Evolutionary conservation across 2,113 vertebrate species (phyloP), one percentile per base, ranked within the genome.

Genomic region (Stigmatopora nigra): DNA sequence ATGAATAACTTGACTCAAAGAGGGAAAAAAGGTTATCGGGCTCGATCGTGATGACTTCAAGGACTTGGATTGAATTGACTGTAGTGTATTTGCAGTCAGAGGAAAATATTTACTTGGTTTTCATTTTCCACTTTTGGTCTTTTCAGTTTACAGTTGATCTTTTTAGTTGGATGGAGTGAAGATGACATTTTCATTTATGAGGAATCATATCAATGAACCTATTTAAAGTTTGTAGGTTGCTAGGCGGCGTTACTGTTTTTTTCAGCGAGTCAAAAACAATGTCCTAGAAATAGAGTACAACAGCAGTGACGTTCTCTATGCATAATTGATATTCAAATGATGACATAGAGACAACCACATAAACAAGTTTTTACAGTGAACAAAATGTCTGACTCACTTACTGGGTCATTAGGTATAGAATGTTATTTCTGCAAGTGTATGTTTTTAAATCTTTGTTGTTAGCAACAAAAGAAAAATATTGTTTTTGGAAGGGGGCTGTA

Each of bases 301-400:
- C 53, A 5, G 8, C 22, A 56, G 14, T 56, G 22, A 56, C 15
- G 53, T 56, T 56, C 53, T 56, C 13, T 22, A 53, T 22, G 11
- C 12, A 22, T 14, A 22, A 19, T 11, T 25, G 4, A 35, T 44
- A 12, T 60, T 17, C 17, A 16, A 60, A 14, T 31, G 16, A 56
- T 52, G 22, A 13, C 41, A 51, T 16, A 63, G 3, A 69, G 7
- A 16, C 5, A 69, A 57, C 59, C 49, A 55, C 35, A 61, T 49
- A 8, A 19, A 64, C 35, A 2, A 8, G 49, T 53, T 64, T 62
- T 5, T 12, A 16, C 36, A 38, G 25, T 9, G 2, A 60, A 73
- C 41, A 64, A 70, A 67, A 64, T 44, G n/a, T 16, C 10, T 62
- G 53, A 44, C n/a, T 2, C 57, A 2, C 25, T 15, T 16, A 61